Evolutionary conservation across 2,888 invertebrate species (phyloP), one percentile per base, ranked within the genome.

Genomic region (Rhamphomyia laevipes): DNA sequence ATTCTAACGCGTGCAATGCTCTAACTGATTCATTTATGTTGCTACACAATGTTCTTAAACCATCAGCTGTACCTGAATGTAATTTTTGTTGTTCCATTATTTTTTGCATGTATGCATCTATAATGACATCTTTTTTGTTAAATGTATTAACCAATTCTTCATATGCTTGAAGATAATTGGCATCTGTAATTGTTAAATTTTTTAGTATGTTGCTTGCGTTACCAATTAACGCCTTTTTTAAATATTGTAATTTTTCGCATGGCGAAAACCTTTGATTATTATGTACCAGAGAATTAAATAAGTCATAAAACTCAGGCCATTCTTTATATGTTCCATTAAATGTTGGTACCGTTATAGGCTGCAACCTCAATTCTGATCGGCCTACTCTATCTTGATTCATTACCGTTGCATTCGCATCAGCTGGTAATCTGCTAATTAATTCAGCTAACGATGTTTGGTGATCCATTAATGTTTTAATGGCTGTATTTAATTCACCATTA

Each of bases 71-170:
- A 12, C 10, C 15, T 12, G 9, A 3, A 13, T 37, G 7, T 37
- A 37, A n/a, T 13, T 37, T 37, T 15, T n/a, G 46, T 37, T 51
- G 51, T 16, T 47, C 49, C 9, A 49, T 47, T 18, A 48, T 31
- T 9, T 46, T 51, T 31, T 48, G 46, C 15, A 48, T 40, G 3
- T 51, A 46, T 1, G 51, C 30, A 2, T 46, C 41, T 16, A 48
- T 43, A 13, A 48, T 51, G 31, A 51, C 46, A 6, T 49, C 43
- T 1, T 33, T 44, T 33, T 49, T 49, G 3, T 46, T 45, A 16
- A 42, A 49, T 35, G 45, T 43, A 10, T 23, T 18, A 9, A 30
- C 13, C 15, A 51, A 40, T 18, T 46, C 17, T 3, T 27, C 21
- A 43, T 46, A 51, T 10, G 48, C 48, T n/a, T 45, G 18, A 13